Evolutionary conservation across 2,113 vertebrate species (phyloP).

Genomic region (Motacilla tschutschensis): DNA sequence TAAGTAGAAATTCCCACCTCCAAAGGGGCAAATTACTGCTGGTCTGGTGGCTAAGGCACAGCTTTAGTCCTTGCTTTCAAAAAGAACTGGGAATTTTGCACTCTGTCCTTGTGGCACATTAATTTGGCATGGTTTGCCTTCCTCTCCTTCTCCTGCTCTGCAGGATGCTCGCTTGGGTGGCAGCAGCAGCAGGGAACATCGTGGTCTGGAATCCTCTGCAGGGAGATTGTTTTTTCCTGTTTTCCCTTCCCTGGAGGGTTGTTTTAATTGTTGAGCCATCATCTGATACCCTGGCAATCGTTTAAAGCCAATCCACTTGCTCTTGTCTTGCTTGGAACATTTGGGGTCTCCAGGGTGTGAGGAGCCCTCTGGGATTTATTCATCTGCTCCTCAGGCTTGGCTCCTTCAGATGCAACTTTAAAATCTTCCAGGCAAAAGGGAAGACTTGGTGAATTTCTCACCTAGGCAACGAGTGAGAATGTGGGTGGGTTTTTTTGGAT

Average conservation of each 20-base stretch:
- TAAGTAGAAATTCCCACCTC: not conserved
- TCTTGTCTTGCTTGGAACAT: not conserved
- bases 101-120: fast-evolving
- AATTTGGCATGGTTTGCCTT: not conserved
- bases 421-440: not conserved
- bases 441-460: not conserved
- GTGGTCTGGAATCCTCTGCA: not conserved
- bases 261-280: not conserved
- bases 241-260: not conserved
- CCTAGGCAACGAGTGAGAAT: not conserved
- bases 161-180: not conserved
- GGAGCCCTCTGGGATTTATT: not conserved
- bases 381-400: not conserved
- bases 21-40: not conserved
- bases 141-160: not conserved
- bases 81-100: not conserved
- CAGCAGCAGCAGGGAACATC: fast-evolving
- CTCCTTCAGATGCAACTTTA: not conserved
- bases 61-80: not conserved
- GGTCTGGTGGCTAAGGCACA: not conserved
- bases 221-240: not conserved
- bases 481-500: not conserved
- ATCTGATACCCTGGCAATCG: not conserved
- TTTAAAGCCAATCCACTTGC: not conserved
- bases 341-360: not conserved